phyloP scores from a whole-genome alignment of 2,888 invertebrate species.

The Aphidoletes aphidimyza region DNA sequence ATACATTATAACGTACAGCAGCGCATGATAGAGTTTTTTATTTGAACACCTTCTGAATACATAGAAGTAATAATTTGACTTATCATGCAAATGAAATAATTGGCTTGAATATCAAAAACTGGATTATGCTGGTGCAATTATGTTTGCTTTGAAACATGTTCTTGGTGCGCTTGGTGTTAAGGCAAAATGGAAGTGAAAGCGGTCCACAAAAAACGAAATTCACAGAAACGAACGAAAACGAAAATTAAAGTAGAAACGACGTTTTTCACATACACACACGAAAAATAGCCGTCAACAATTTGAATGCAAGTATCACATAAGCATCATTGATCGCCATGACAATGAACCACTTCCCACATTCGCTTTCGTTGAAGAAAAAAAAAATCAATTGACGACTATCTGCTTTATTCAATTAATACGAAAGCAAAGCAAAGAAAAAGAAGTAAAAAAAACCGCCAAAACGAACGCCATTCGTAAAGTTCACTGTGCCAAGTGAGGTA shows the following conservation, averaged over 20 bases:
- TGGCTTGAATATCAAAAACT: background rate
- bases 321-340: background rate
- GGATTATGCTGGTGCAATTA: background rate
- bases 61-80: background rate
- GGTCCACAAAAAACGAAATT: background rate
- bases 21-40: too few relatives aligned
- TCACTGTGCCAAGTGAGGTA: conserved; percentile 36
- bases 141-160: background rate
- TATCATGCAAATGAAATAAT: conserved; percentile 40
- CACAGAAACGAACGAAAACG: too few relatives aligned
- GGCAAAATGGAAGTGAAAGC: conserved; percentile 25
- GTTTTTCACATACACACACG: background rate
- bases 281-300: background rate
- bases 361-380: background rate
- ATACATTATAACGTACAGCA: too few relatives aligned
- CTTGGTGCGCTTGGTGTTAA: background rate
- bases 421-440: background rate
- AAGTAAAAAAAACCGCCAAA: too few relatives aligned
- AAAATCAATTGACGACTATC: conserved; percentile 40
- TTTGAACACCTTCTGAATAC: too few relatives aligned
- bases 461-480: background rate
- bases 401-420: conserved; percentile 11
- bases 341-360: conserved; percentile 47
- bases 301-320: background rate
- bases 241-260: background rate